Conservation (phyloP, 1,140 invertebrate genomes). For the Solenopsis invicta region DNA sequence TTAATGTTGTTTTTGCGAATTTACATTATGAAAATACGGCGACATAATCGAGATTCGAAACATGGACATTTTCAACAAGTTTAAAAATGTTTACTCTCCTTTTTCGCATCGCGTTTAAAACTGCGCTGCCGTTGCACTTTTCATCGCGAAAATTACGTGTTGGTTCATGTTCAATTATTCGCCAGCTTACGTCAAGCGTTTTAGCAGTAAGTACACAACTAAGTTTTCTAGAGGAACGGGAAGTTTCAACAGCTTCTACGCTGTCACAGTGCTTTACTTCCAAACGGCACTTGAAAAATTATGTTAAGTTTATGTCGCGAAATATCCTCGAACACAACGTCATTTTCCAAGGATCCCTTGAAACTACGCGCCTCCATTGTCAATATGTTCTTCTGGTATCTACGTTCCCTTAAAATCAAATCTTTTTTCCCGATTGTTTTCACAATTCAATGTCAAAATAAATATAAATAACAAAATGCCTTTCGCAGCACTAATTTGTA, state of each 20-base stretch:
- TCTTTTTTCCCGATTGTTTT: not conserved
- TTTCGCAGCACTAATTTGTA: not conserved
- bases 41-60: constrained; percentile 44
- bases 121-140: constrained; percentile 32
- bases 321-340: constrained; percentile 40
- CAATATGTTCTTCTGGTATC: not conserved
- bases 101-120: constrained; percentile 18
- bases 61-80: constrained; percentile 40
- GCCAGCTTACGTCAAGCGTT: constrained; percentile 36
- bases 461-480: not conserved
- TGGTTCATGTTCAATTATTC: constrained; percentile 60
- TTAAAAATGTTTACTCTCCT: constrained; percentile 32
- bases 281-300: constrained; percentile 60
- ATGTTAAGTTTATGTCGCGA: constrained; percentile 50
- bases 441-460: not conserved
- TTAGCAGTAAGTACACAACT: constrained; percentile 52
- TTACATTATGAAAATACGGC: constrained; percentile 25
- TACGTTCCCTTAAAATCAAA: not conserved
- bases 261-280: constrained; percentile 50
- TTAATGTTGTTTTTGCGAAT: constrained; percentile 23
- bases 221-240: constrained; percentile 36
- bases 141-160: constrained; percentile 59
- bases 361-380: not conserved
- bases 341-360: constrained; percentile 24
- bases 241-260: constrained; percentile 57